A percentile compares a stretch with the other conserved stretches of the same genome.
These are phyloP conservation scores for Onychomys arenicola DNA, from an alignment of 2,797 vertebrate species.

Conservation along the genomic window DNA sequence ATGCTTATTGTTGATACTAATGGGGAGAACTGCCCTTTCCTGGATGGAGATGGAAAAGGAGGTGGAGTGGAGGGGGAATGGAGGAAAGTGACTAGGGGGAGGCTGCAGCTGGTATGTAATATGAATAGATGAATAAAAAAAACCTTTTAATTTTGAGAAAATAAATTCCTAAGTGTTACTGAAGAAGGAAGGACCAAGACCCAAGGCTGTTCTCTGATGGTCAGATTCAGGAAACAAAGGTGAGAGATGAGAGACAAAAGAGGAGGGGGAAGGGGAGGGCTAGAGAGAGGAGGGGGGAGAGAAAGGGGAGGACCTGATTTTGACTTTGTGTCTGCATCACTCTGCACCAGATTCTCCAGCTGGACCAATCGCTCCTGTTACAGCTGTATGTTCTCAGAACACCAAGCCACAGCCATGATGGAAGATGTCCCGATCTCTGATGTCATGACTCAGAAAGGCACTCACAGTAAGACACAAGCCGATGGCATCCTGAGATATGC, in stretches of 20 bases:
- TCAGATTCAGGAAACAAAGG: not conserved
- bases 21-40: not conserved
- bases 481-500: not conserved
- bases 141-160: not conserved
- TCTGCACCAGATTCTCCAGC: not conserved
- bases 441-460: not conserved
- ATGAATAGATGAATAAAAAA: not conserved
- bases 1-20: not conserved
- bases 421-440: not conserved
- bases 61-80: not conserved
- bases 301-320: not conserved
- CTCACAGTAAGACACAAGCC: not conserved
- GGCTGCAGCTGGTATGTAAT: not conserved
- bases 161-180: not conserved
- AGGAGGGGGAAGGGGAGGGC: rapidly evolving
- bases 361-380: not conserved
- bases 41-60: not conserved
- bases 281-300: no score
- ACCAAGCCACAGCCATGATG: not conserved
- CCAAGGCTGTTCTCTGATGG: not conserved
- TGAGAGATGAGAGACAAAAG: not conserved
- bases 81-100: not conserved
- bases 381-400: not conserved
- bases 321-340: constrained; percentile 17
- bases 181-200: not conserved